Base-by-base conservation (phyloP, 2,888 invertebrate species). In the Ochropleura leucogaster region DNA sequence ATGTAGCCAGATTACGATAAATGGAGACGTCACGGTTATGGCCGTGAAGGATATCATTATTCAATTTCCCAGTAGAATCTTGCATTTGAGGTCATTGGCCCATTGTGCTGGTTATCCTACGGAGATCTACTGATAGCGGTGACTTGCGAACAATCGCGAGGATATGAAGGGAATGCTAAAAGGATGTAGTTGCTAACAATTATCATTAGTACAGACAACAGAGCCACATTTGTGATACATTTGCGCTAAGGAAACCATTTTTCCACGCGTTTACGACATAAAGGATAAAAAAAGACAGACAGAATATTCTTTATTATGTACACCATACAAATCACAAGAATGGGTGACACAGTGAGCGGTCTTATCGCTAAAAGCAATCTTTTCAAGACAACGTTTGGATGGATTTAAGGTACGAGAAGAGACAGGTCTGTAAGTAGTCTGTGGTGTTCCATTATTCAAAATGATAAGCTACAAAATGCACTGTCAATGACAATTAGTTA, bases 131-230 rank as follows among this genome's bases (percentile, higher is more conserved):
- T n/a, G 83, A 80, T 72, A 72, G 14, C 65, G 30, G 30, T 30
- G 30, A 30, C 30, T 30, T 46, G 7, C 5, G n/a, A 72, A 82
- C 82, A 82, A 82, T 82, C 46, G 69, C 53, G 6, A 81, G 83
- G 79, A 79, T 83, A 69, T 53, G 63, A 70, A 72, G 80, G 69
- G 83, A 82, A 83, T 72, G 80, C 42, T 69, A 75, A 75, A 51
- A 80, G 64, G 83, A 83, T 82, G 80, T 83, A 57, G 74, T 47
- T 62, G 44, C 16, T 47, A 68, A 47, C 72, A 80, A 82, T 80
- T 68, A 75, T 40, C 72, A 65, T 69, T 72, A 53, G 55, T 62
- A 44, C 12, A 12, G 44, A 12, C n/a, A 44, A 44, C n/a, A n/a
- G 0, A 6, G 44, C n/a, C 44, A 60, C 59, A 60, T 40, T 18